Evolutionary conservation across 2,888 invertebrate genomes (phyloP).

Genomic region (Leuctra nigra): DNA sequence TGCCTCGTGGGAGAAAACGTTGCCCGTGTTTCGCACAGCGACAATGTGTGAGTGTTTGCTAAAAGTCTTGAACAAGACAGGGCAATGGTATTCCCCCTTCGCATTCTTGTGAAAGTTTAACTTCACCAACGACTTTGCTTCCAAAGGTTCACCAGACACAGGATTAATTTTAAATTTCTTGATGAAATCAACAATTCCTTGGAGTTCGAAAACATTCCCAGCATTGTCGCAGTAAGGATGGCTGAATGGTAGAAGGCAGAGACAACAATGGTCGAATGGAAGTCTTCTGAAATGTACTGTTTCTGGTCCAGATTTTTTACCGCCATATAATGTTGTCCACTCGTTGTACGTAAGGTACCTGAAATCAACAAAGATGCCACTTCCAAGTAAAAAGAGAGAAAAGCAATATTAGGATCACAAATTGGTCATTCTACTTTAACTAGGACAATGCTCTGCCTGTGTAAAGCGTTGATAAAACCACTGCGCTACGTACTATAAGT

Average conservation of each 20-base stretch:
- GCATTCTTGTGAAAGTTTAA: conserved; percentile 83
- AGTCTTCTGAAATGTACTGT: conserved; percentile 78
- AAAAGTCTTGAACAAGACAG: conserved; percentile 86
- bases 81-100: conserved; percentile 82
- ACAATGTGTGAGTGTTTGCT: conserved; percentile 93
- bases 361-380: conserved; percentile 27
- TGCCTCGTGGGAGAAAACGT: conserved; percentile 87
- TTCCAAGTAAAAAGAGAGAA: no score
- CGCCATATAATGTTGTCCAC: conserved; percentile 86
- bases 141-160: conserved; percentile 82
- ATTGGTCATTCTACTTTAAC: no score
- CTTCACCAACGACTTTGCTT: conserved; percentile 73
- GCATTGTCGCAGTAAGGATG: conserved; percentile 84
- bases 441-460: no score
- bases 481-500: no score
- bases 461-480: no score
- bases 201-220: conserved; percentile 90
- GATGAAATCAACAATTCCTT: conserved; percentile 77
- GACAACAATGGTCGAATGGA: conserved; percentile 87
- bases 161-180: conserved; percentile 92
- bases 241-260: conserved; percentile 87
- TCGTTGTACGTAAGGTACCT: conserved; percentile 84
- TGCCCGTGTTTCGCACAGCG: conserved; percentile 83
- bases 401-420: no score
- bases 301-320: conserved; percentile 62